Base-by-base conservation (phyloP, 2,797 vertebrate genomes). In the Gallirallus australis region DNA sequence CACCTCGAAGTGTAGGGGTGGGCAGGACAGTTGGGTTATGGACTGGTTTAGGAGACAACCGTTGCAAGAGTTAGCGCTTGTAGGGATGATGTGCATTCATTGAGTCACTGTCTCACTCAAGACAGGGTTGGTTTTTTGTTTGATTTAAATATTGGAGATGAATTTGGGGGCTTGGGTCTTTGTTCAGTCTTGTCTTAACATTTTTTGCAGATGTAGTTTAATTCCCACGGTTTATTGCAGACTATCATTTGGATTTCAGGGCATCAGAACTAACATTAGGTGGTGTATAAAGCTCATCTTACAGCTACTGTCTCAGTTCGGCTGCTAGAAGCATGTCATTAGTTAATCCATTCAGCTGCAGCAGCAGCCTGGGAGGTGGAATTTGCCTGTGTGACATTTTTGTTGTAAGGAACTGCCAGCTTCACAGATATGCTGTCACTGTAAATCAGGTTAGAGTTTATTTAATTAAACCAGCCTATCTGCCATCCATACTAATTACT, bases 401-500 rank as follows among this genome's bases (percentile, higher is more conserved):
- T 87, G 47, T 95, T 93, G 91, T 96, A 80, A 65, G 48, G 60
- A 93, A 83, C 91, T 93, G 83, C 95, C 94, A 97, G 64, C 70
- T 93, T 89, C 94, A 87, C 68, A 54, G 80, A 91, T 95, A 96
- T 96, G 72, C 94, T 90, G 69, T 92, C 80, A 85, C 52, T 85
- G 86, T 96, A 97, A 96, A 96, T 97, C 93, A 94, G 79, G 39
- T 86, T 95, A 94, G 90, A 90, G 95, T 97, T 93, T 95, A 94
- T 97, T 95, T 97, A 97, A 98, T 98, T 96, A 97, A 97, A 83
- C 70, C 48, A 84, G 78, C 61, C 95, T 97, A 96, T 97, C 97
- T 97, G 91, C 96, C 88, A 96, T 85, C 93, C 96, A 96, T 95
- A 87, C 92, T 96, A 97, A 98, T 98, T 97, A 95, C 86, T 85